These are phyloP conservation scores for Neodontobutis hainanensis DNA, from an alignment of 2,113 vertebrate species.

Conservation along the genomic window DNA sequence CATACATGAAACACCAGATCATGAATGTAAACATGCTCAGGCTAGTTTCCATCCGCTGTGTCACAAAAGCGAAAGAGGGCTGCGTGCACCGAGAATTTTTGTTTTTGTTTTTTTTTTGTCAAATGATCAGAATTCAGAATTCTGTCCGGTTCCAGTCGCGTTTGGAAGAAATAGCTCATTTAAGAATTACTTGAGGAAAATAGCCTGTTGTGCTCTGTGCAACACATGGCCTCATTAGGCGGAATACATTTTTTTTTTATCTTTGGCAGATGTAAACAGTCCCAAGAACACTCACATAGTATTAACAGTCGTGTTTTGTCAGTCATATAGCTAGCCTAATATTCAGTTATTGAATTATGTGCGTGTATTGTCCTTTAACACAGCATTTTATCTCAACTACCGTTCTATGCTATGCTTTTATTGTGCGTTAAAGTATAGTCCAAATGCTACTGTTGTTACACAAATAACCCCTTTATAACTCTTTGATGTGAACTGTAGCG, in stretches of 20 bases:
- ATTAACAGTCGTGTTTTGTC: slow-evolving; percentile 61
- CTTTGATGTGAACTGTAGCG: slow-evolving; percentile 27
- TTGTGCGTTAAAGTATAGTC: slow-evolving; percentile 69
- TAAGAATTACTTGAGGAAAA: slow-evolving; percentile 20
- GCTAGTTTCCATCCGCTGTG: too few species aligned
- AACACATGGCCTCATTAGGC: slow-evolving; percentile 50
- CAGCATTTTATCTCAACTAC: slow-evolving; percentile 58
- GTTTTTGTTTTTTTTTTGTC: slow-evolving; percentile 44
- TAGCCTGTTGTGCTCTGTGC: slow-evolving; percentile 56
- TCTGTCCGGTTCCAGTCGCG: slow-evolving; percentile 35
- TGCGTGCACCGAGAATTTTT: slow-evolving; percentile 43
- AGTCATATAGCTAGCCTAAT: slow-evolving; percentile 55
- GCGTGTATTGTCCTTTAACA: slow-evolving; percentile 56
- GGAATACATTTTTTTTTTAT: slow-evolving; percentile 48
- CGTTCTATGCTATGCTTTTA: slow-evolving; percentile 66
- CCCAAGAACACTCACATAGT: slow-evolving; percentile 46
- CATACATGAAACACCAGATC: too few species aligned
- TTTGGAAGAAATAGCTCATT: slow-evolving; percentile 31
- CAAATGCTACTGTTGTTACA: slow-evolving; percentile 47
- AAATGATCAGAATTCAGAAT: slow-evolving; percentile 47
- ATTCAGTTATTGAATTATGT: slow-evolving; percentile 54
- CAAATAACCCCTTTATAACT: slow-evolving; percentile 14
- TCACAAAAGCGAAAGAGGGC: slow-evolving; percentile 12
- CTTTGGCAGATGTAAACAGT: slow-evolving; percentile 46
- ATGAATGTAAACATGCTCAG: too few species aligned